Conservation (phyloP, 2,113 vertebrate species). For the Pristiophorus japonicus region DNA sequence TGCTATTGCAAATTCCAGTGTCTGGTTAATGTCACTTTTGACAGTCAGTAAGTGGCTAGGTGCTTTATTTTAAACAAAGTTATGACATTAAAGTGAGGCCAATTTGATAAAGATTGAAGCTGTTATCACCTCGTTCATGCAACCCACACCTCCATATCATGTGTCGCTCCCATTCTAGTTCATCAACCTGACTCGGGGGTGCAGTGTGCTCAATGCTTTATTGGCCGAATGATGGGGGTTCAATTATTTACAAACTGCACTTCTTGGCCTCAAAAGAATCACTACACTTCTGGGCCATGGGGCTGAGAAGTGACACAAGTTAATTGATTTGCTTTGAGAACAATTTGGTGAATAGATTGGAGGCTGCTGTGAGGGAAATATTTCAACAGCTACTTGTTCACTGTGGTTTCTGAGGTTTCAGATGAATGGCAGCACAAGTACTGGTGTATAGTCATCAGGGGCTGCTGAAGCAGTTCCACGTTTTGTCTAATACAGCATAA, state of each 20-base stretch:
- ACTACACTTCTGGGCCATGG: not conserved
- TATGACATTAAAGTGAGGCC: not conserved
- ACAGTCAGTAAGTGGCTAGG: not conserved
- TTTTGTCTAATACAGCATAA: no score
- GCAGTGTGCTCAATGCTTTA: not conserved
- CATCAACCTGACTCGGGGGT: not conserved
- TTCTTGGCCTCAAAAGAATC: not conserved
- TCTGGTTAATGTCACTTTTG: not conserved
- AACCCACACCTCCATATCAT: not conserved
- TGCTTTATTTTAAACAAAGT: conserved; percentile 14
- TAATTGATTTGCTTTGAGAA: not conserved
- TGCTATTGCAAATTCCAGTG: not conserved
- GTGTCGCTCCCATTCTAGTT: not conserved
- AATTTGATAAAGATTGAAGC: not conserved
- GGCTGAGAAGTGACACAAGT: not conserved
- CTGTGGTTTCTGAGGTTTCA: conserved; percentile 8
- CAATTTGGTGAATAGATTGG: not conserved
- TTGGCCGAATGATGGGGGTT: not conserved
- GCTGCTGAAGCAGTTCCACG: no score
- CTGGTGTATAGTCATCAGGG: not conserved
- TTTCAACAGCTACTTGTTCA: not conserved
- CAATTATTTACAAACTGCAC: not conserved
- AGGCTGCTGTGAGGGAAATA: not conserved
- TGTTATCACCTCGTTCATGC: not conserved
- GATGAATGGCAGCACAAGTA: not conserved